phyloP scores from a whole-genome alignment of 2,888 invertebrate species.

The Drosophila acutilabella region DNA sequence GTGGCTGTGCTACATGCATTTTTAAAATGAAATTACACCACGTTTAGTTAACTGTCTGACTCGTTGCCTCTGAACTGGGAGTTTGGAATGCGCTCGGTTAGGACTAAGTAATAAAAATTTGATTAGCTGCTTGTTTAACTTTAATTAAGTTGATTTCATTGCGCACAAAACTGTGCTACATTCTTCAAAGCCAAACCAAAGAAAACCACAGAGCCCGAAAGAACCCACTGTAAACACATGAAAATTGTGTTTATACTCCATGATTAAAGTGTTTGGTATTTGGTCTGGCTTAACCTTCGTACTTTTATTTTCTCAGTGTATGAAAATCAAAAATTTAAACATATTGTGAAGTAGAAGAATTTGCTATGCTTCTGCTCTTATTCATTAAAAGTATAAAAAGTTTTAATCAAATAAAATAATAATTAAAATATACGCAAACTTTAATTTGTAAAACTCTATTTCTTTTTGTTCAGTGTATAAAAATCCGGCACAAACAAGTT shows the following conservation, averaged over 20 bases:
- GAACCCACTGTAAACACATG: neutral
- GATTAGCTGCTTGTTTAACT: conserved; percentile 81
- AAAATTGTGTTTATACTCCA: neutral
- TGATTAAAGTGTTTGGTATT: neutral
- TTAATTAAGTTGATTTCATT: conserved; percentile 77
- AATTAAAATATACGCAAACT: too few relatives aligned
- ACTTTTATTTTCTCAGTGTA: too few relatives aligned
- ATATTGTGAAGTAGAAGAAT: too few relatives aligned
- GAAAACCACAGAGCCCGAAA: neutral
- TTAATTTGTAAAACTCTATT: too few relatives aligned
- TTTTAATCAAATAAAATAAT: too few relatives aligned
- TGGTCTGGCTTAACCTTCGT: too few relatives aligned
- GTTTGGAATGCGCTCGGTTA: conserved; percentile 31
- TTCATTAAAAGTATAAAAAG: too few relatives aligned
- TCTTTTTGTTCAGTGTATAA: neutral
- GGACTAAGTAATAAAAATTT: conserved; percentile 71
- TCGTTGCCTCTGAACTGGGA: neutral
- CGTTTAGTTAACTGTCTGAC: conserved; percentile 66
- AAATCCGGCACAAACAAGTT: neutral
- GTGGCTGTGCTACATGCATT: conserved; percentile 54
- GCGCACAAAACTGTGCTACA: conserved; percentile 37
- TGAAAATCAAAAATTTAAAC: too few relatives aligned
- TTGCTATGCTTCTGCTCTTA: too few relatives aligned
- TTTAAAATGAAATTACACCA: conserved; percentile 76
- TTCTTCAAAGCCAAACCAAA: conserved; percentile 3